Base-by-base conservation (phyloP, 2,113 vertebrate species). In the Ramphastos sulfuratus region DNA sequence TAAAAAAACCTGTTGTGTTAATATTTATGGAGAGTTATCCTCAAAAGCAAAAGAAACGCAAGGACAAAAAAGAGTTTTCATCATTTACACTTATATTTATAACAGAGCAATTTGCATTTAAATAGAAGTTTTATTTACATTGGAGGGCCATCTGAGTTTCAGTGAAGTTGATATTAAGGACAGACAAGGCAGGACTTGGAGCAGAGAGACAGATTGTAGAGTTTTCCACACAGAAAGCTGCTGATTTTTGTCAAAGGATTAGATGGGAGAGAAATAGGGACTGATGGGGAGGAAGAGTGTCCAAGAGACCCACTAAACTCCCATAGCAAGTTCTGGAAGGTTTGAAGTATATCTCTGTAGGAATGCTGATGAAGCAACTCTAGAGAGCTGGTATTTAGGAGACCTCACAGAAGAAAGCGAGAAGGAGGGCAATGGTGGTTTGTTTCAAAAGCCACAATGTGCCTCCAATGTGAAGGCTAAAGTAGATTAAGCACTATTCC, bases 371-470 rank as follows among this genome's bases (percentile, higher is more conserved):
- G 24, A 73, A 76, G 33, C 70, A 64, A 19, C 21, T 69, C 19
- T 5, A 46, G 28, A 50, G 25, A 44, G 46, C 17, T 21, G 8
- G 42, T n/a, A 13, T 42, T 6, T 21, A 66, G 59, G 8, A 72
- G 33, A 66, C 23, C 4, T 6, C 24, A 6, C 14, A 9, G 55
- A 80, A 87, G 24, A 46, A 58, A 42, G 16, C 12, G 61, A 78
- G 25, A 4, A 3, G 25, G 20, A 64, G 69, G n/a, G 18, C 0
- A 1, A 12, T 1, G 19, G n/a, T 0, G 1, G 5, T 23, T 50
- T 23, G 55, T 12, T 42, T 55, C 72, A 12, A 42, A 64, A n/a
- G 42, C 15, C n/a, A 10, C 39, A 27, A 10, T 1, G 0, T 9
- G 28, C 27, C 60, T 58, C 56, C 35, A 19, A 2, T 1, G 0